Conservation (phyloP, 92 coral and sea anemone species). For the Phenganax stokvisi region DNA sequence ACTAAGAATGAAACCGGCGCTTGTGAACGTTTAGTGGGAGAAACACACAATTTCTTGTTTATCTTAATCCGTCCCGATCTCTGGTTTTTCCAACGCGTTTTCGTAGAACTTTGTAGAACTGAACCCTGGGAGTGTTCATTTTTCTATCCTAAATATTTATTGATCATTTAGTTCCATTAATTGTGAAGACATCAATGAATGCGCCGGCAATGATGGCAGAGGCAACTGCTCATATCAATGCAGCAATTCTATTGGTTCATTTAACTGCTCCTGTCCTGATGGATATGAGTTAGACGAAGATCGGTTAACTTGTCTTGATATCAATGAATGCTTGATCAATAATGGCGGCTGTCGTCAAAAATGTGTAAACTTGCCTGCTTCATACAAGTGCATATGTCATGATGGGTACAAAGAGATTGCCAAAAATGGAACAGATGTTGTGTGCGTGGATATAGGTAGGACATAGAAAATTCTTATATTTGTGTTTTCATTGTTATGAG, state of each 20-base stretch:
- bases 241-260: slow-evolving; percentile 76
- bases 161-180: slow-evolving; percentile 55
- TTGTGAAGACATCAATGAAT: slow-evolving; percentile 87
- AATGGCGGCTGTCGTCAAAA: slow-evolving; percentile 83
- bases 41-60: too few relatives aligned
- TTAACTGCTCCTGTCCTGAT: slow-evolving; percentile 76
- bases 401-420: slow-evolving; percentile 73
- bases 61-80: too few relatives aligned
- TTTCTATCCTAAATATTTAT: background rate
- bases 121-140: background rate
- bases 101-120: too few relatives aligned
- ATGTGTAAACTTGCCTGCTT: slow-evolving; percentile 70
- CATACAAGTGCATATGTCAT: slow-evolving; percentile 65
- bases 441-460: slow-evolving; percentile 88
- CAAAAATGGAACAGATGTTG: slow-evolving; percentile 64
- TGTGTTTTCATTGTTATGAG: too few relatives aligned
- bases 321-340: slow-evolving; percentile 63
- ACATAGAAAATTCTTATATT: background rate
- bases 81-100: too few relatives aligned
- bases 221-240: slow-evolving; percentile 93
- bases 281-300: slow-evolving; percentile 66
- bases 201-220: slow-evolving; percentile 73
- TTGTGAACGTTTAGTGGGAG: too few relatives aligned
- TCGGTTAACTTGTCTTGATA: slow-evolving; percentile 67
- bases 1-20: too few relatives aligned